phyloP scores from a whole-genome alignment of 2,888 invertebrate genomes.

The Drosophila testacea region DNA sequence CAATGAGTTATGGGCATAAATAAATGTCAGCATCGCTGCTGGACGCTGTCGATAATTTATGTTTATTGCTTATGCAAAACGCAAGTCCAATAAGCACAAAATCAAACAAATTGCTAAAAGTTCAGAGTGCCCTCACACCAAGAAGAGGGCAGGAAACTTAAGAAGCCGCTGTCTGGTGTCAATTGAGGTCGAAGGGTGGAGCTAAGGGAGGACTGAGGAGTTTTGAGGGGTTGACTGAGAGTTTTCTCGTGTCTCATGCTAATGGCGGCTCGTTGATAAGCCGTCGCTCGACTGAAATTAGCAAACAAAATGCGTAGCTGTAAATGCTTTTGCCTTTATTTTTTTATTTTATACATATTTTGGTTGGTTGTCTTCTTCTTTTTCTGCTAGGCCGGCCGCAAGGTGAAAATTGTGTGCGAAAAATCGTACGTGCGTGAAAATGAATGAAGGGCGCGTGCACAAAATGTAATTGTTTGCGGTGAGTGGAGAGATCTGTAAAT shows the following conservation, averaged over 20 bases:
- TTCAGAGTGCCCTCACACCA: conserved; percentile 26
- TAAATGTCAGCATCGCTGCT: conserved; percentile 67
- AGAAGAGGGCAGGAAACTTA: conserved; percentile 3
- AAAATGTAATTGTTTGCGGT: conserved; percentile 71
- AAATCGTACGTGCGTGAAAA: conserved; percentile 80
- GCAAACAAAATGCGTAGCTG: conserved; percentile 81
- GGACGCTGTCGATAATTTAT: conserved; percentile 73
- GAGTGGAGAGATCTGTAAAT: conserved; percentile 5
- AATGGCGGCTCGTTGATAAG: conserved; percentile 76
- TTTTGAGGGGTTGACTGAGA: background rate
- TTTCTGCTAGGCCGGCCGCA: conserved; percentile 50
- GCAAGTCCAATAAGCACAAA: conserved; percentile 76
- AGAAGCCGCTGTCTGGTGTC: conserved; percentile 45
- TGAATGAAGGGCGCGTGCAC: conserved; percentile 67
- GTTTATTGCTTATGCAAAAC: conserved; percentile 81
- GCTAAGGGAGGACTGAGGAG: background rate
- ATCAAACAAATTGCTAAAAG: conserved; percentile 75
- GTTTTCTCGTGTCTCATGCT: conserved; percentile 36
- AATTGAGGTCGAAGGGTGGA: conserved; percentile 25
- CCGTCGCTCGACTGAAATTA: conserved; percentile 65
- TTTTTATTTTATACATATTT: conserved; percentile 11
- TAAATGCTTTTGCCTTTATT: conserved; percentile 68
- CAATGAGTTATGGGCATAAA: conserved; percentile 69
- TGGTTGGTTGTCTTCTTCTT: conserved; percentile 6
- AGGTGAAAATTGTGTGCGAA: conserved; percentile 80